These are phyloP conservation scores for Rhodeus uyekii DNA, from an alignment of 2,797 vertebrate species.

Conservation along the genomic window DNA sequence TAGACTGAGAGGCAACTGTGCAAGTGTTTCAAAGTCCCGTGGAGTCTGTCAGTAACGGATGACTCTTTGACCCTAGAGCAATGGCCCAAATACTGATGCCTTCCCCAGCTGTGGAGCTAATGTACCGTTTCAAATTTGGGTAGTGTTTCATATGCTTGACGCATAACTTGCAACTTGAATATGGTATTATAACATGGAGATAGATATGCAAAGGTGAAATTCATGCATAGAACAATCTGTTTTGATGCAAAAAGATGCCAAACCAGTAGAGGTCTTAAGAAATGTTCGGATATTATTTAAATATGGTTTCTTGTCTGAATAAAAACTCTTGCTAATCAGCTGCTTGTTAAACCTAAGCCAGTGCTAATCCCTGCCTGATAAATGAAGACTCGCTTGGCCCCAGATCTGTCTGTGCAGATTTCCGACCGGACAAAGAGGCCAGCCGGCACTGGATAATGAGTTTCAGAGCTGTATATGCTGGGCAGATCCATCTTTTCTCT, in stretches of 20 bases:
- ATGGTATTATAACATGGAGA: background rate
- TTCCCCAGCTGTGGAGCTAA: background rate
- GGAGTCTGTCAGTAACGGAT: background rate
- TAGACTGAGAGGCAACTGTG: conserved; percentile 11
- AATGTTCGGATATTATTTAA: conserved; percentile 5
- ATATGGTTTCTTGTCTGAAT: background rate
- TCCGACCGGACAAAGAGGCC: background rate
- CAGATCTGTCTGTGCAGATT: conserved; percentile 22
- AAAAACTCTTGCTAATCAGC: conserved; percentile 9
- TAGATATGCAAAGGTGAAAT: background rate
- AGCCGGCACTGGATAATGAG: conserved; percentile 21
- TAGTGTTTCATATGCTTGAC: background rate
- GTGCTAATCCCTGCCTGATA: conserved; percentile 4
- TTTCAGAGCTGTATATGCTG: conserved; percentile 7
- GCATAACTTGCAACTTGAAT: background rate
- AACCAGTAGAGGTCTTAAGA: background rate
- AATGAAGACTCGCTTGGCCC: conserved; percentile 5
- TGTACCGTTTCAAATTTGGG: background rate
- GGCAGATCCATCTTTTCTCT: conserved; percentile 30
- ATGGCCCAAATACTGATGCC: background rate
- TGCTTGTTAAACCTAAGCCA: background rate
- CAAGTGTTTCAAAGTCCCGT: background rate
- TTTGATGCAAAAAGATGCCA: background rate
- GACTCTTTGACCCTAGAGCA: background rate
- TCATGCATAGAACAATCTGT: background rate